phyloP scores from a whole-genome alignment of 1,140 invertebrate species.

The Drosophila equinoxialis region DNA sequence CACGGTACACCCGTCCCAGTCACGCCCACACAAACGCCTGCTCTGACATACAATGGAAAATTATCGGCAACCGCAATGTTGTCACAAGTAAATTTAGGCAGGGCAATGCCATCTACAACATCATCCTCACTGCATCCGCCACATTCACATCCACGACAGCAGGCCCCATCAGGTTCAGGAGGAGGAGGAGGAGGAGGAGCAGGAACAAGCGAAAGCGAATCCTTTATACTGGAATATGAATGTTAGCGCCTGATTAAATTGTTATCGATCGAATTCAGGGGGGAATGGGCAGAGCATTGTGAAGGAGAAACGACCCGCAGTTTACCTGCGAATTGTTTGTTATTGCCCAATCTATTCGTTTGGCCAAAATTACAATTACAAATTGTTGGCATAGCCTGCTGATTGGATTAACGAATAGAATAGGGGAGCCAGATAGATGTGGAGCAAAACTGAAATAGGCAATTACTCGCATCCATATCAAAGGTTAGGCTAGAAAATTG shows the following conservation, averaged over 20 bases:
- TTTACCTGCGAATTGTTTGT: slow-evolving; percentile 39
- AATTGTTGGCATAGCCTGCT: slow-evolving; percentile 62
- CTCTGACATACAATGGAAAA: slow-evolving; percentile 72
- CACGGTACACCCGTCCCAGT: slow-evolving; percentile 39
- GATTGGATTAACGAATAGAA: slow-evolving; percentile 41
- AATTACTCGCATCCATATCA: slow-evolving; percentile 56
- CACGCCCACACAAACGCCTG: slow-evolving; percentile 36
- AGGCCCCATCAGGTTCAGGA: slow-evolving; percentile 20
- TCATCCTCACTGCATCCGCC: slow-evolving; percentile 35
- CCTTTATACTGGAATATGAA: slow-evolving; percentile 79
- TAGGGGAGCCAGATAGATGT: slow-evolving; percentile 12
- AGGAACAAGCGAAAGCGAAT: slow-evolving; percentile 41
- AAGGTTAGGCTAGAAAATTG: slow-evolving; percentile 21
- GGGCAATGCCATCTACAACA: slow-evolving; percentile 31
- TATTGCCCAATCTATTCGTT: slow-evolving; percentile 30
- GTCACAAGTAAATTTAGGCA: slow-evolving; percentile 74
- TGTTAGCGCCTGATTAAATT: slow-evolving; percentile 72
- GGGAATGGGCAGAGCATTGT: neutral
- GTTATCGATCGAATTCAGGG: slow-evolving; percentile 44
- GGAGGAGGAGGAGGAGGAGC: slow-evolving; percentile 1
- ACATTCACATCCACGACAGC: slow-evolving; percentile 17
- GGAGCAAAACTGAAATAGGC: slow-evolving; percentile 20
- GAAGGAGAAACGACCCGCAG: neutral
- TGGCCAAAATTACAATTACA: slow-evolving; percentile 73
- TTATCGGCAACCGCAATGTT: slow-evolving; percentile 77